These are phyloP conservation scores for Motacilla alba DNA, from an alignment of 2,113 vertebrate genomes.

Conservation along the genomic window DNA sequence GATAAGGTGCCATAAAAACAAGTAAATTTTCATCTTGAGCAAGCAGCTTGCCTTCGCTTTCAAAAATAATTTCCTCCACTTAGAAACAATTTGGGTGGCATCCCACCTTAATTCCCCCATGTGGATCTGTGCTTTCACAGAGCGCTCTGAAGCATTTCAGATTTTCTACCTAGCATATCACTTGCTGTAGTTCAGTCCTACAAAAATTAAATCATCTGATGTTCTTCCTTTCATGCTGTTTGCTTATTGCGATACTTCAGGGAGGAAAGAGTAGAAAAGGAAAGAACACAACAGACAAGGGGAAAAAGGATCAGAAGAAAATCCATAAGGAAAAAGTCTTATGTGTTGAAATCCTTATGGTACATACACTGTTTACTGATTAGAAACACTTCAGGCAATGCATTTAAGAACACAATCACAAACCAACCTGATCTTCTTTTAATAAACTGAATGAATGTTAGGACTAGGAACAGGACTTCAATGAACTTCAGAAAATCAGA, in stretches of 20 bases:
- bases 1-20: constrained; percentile 26
- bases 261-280: neutral
- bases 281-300: neutral
- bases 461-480: neutral
- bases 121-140: neutral
- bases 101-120: neutral
- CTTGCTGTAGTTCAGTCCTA: neutral
- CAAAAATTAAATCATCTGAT: neutral
- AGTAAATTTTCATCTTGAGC: constrained; percentile 10
- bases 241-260: neutral
- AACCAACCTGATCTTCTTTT: neutral
- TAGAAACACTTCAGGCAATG: neutral
- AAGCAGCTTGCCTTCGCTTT: constrained; percentile 26
- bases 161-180: neutral
- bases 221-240: neutral
- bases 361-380: neutral
- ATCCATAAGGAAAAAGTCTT: neutral
- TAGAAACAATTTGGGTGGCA: constrained; percentile 2
- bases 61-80: constrained; percentile 6
- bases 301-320: neutral
- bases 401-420: neutral
- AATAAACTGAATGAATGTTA: neutral
- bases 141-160: neutral
- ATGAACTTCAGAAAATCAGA: neutral
- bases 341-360: neutral